A percentile compares a stretch with the other conserved stretches of the same genome.
These are phyloP conservation scores for Thyatira batis DNA, from an alignment of 2,888 invertebrate genomes.

Conservation along the genomic window DNA sequence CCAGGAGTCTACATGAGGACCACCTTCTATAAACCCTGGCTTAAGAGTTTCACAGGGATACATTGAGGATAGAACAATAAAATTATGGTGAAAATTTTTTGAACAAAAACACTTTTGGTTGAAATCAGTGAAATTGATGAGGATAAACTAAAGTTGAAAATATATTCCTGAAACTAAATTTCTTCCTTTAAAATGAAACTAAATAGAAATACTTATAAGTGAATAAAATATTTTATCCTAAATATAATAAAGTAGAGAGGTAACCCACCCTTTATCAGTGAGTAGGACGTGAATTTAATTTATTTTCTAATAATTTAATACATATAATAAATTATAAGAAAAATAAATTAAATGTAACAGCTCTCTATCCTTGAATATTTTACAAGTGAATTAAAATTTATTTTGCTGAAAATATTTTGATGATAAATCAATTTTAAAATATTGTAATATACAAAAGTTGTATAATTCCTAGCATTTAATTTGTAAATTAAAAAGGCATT, in stretches of 20 bases:
- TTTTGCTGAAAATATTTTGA: not conserved
- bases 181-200: no score
- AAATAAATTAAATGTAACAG: not conserved
- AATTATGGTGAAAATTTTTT: slow-evolving; percentile 7
- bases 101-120: not conserved
- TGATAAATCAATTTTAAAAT: not conserved
- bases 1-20: slow-evolving; percentile 97
- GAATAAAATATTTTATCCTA: not conserved
- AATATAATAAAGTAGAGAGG: not conserved
- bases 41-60: slow-evolving; percentile 92
- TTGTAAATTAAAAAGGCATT: slow-evolving; percentile 64
- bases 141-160: not conserved
- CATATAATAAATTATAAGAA: not conserved
- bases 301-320: not conserved
- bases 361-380: not conserved
- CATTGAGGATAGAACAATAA: slow-evolving; percentile 55
- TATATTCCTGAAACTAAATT: no score
- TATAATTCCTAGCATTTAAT: slow-evolving; percentile 32
- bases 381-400: not conserved
- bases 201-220: no score
- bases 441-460: slow-evolving; percentile 32
- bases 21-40: slow-evolving; percentile 95
- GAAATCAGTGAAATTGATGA: not conserved
- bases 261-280: slow-evolving; percentile 2
- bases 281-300: slow-evolving; percentile 1